A percentile compares a stretch with the other conserved stretches of the same genome.
phyloP scores from a whole-genome alignment of 2,888 invertebrate genomes.

The Diarsia dahlii region DNA sequence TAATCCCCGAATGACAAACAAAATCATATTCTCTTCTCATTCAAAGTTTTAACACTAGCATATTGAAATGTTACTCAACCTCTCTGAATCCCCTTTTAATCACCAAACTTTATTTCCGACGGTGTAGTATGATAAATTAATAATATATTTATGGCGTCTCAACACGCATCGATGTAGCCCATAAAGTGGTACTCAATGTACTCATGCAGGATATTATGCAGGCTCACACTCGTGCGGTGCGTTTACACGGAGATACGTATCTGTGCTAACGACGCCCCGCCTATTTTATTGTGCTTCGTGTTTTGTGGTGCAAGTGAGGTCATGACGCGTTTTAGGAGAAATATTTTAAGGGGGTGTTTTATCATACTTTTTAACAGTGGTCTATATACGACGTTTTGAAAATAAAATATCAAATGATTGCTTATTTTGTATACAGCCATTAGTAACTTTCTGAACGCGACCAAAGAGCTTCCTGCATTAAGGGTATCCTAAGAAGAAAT shows the following conservation, averaged over 20 bases:
- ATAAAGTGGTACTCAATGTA: conserved; percentile 30
- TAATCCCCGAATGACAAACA: background rate
- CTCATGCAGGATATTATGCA: conserved; percentile 44
- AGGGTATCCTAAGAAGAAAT: background rate
- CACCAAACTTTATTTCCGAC: conserved; percentile 21
- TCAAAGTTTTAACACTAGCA: background rate
- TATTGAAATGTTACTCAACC: background rate
- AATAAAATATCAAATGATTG: too few relatives aligned
- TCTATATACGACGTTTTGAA: too few relatives aligned
- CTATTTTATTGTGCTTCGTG: conserved; percentile 71
- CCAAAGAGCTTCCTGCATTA: background rate
- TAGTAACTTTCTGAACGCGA: background rate
- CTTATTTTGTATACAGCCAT: too few relatives aligned
- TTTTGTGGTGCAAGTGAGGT: conserved; percentile 39
- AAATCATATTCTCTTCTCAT: background rate
- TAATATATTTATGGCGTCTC: conserved; percentile 42
- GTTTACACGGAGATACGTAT: conserved; percentile 73
- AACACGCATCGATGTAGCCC: conserved; percentile 31
- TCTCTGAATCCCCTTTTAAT: conserved; percentile 16
- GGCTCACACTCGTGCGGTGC: conserved; percentile 56
- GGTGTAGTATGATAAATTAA: conserved; percentile 9
- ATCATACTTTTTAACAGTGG: too few relatives aligned
- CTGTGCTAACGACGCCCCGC: conserved; percentile 73
- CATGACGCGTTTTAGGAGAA: conserved; percentile 33
- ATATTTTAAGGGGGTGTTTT: too few relatives aligned